Evolutionary conservation across 2,888 invertebrate species (phyloP).

Genomic region (Brachyopa scutellaris): DNA sequence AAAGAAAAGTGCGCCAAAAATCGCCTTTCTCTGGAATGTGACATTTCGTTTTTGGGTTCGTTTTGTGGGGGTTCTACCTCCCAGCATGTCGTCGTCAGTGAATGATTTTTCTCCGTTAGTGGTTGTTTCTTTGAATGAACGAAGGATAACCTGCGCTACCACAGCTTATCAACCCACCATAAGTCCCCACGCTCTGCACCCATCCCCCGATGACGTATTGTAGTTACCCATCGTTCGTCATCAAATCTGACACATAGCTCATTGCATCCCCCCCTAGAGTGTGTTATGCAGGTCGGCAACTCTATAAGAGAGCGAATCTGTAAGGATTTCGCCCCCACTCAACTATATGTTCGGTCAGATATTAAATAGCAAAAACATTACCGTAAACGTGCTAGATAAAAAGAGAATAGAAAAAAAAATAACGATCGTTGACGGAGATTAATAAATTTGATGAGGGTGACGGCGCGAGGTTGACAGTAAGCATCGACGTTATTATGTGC

Average conservation of each 20-base stretch:
- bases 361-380: constrained; percentile 51
- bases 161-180: neutral
- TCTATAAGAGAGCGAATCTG: neutral
- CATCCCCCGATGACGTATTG: constrained; percentile 39
- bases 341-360: constrained; percentile 49
- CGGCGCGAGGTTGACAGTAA: neutral
- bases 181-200: neutral
- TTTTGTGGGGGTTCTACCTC: constrained; percentile 54
- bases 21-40: constrained; percentile 63
- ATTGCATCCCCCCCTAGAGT: constrained; percentile 30
- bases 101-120: constrained; percentile 57
- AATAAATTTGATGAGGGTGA: constrained; percentile 23
- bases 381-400: constrained; percentile 40
- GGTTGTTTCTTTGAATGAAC: constrained; percentile 68
- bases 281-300: constrained; percentile 65
- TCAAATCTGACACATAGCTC: constrained; percentile 53
- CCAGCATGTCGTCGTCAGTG: constrained; percentile 25
- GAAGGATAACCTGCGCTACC: constrained; percentile 64
- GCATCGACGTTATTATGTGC: neutral
- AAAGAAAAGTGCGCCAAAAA: constrained; percentile 70
- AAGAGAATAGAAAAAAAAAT: neutral
- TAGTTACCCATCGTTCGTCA: constrained; percentile 53
- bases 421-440: constrained; percentile 34
- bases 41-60: constrained; percentile 31
- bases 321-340: neutral